Percentiles rank a stretch among this genome's conserved stretches.
phyloP scores from a whole-genome alignment of 2,888 invertebrate species.

The Leptogaster cylindrica region DNA sequence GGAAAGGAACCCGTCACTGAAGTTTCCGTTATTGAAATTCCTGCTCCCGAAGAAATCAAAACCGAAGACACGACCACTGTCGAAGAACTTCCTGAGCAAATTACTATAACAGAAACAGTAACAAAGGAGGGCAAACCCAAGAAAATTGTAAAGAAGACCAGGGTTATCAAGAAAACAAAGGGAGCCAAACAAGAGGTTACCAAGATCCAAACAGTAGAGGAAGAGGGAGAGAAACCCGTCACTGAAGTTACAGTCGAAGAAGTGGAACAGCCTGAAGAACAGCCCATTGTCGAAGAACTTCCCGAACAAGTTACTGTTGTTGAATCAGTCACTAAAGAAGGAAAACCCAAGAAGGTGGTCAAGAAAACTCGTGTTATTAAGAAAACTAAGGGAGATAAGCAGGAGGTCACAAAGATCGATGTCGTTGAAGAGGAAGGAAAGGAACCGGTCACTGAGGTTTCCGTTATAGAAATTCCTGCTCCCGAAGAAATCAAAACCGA shows the following conservation, averaged over 20 bases:
- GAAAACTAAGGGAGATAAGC: constrained; percentile 53
- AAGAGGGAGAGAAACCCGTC: constrained; percentile 55
- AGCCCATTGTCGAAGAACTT: constrained; percentile 48
- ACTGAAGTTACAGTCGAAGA: constrained; percentile 54
- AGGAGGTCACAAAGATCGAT: constrained; percentile 58
- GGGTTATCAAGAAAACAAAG: constrained; percentile 51
- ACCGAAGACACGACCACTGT: constrained; percentile 31
- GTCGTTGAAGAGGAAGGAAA: constrained; percentile 59
- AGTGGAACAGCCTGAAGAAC: constrained; percentile 47
- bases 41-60: constrained; percentile 51
- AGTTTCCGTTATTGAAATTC: constrained; percentile 48
- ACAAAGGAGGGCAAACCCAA: constrained; percentile 55
- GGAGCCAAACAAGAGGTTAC: constrained; percentile 53
- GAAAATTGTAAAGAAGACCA: constrained; percentile 54
- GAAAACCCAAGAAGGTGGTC: constrained; percentile 53
- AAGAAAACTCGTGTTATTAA: constrained; percentile 57
- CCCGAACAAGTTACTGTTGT: constrained; percentile 53
- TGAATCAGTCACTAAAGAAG: constrained; percentile 51
- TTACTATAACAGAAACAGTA: constrained; percentile 58
- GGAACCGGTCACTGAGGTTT: constrained; percentile 54
- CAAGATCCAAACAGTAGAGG: constrained; percentile 54
- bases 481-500: constrained; percentile 44
- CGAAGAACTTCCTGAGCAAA: constrained; percentile 52
- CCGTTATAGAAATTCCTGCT: constrained; percentile 48
- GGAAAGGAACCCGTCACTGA: constrained; percentile 54